These are phyloP conservation scores for Notechis scutatus DNA, from an alignment of 2,113 vertebrate genomes.

Conservation along the genomic window DNA sequence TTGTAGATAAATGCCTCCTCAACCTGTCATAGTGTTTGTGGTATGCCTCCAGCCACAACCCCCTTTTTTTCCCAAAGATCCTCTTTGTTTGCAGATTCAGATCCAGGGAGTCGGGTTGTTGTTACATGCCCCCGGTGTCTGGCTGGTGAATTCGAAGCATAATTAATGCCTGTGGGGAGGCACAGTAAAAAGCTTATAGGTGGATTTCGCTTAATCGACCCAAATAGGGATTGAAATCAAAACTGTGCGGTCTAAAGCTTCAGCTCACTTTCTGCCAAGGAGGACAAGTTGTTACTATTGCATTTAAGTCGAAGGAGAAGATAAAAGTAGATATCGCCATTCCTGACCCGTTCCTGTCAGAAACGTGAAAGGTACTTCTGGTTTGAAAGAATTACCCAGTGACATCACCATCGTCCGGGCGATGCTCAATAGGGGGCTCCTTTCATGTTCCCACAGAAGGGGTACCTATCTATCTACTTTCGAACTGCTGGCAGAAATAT, in stretches of 20 bases:
- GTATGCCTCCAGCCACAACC: background rate
- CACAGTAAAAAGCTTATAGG: background rate
- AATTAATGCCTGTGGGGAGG: background rate
- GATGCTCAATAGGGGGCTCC: too few relatives aligned
- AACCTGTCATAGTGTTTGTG: slow-evolving; percentile 34
- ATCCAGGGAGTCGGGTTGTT: background rate
- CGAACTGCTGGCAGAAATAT: background rate
- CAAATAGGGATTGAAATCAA: background rate
- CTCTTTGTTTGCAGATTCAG: slow-evolving; percentile 16
- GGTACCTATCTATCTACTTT: background rate
- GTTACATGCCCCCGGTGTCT: background rate
- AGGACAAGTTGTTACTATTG: background rate
- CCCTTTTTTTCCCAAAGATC: background rate
- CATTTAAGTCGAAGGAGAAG: background rate
- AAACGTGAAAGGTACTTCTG: background rate
- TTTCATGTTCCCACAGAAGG: background rate
- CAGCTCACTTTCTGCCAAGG: background rate
- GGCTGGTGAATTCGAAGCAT: background rate
- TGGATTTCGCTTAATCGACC: background rate
- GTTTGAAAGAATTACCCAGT: too few relatives aligned
- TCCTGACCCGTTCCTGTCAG: background rate
- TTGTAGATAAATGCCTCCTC: slow-evolving; percentile 49
- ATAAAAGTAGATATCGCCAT: background rate
- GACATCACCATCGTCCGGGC: too few relatives aligned
- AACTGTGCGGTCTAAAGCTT: background rate